A percentile compares a stretch with the other conserved stretches of the same genome.
phyloP scores from a whole-genome alignment of 37 sponge, comb jelly and placozoan genomes.

The Ephydatia muelleri region DNA sequence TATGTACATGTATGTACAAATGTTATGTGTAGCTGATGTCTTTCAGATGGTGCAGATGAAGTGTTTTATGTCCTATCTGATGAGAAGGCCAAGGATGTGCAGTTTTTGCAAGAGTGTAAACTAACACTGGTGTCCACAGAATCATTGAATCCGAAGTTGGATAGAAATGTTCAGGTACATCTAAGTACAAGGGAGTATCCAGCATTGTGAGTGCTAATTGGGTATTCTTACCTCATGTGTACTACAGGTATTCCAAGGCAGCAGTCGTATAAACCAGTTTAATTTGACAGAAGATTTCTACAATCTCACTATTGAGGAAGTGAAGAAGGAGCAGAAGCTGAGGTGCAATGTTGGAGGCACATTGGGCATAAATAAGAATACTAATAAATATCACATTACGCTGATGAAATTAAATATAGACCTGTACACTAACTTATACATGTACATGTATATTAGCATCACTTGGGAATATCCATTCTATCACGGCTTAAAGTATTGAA shows the following conservation, averaged over 20 bases:
- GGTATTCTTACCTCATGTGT: neutral
- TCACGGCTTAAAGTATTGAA: too few relatives aligned
- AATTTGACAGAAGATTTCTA: slow-evolving; percentile 55
- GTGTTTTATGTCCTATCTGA: slow-evolving; percentile 56
- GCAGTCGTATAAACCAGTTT: slow-evolving; percentile 50
- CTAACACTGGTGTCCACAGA: slow-evolving; percentile 37
- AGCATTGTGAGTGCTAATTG: neutral
- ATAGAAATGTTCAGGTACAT: slow-evolving; percentile 56
- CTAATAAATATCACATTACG: too few relatives aligned
- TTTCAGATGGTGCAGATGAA: slow-evolving; percentile 45
- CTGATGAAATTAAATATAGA: too few relatives aligned
- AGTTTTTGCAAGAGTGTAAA: slow-evolving; percentile 9
- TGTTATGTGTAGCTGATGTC: neutral
- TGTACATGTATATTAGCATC: neutral
- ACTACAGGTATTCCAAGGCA: slow-evolving; percentile 37
- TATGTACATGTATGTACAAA: neutral
- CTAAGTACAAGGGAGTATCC: too few relatives aligned
- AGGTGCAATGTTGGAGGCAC: slow-evolving; percentile 34
- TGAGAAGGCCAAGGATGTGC: slow-evolving; percentile 18
- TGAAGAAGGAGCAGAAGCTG: slow-evolving; percentile 67
- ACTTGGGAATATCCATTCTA: neutral
- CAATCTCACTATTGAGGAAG: slow-evolving; percentile 67
- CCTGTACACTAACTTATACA: too few relatives aligned
- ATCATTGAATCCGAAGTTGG: slow-evolving; percentile 56
- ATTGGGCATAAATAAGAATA: too few relatives aligned